Conservation (phyloP, 23 tunicate species). For the Ciona savignyi region DNA sequence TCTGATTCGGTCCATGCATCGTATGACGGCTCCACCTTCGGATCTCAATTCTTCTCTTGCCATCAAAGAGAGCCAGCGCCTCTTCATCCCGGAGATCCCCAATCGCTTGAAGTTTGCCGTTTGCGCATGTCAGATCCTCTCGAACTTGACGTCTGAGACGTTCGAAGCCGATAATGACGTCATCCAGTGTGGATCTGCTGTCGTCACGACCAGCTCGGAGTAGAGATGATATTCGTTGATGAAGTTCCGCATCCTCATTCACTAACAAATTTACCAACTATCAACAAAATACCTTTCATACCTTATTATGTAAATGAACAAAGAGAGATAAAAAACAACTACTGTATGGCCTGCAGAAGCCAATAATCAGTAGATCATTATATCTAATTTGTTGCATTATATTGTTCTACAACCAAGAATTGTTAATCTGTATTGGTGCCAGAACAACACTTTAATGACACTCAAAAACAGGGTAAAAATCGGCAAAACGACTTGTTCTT, state of each 20-base stretch:
- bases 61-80: slow-evolving; percentile 20
- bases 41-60: background rate
- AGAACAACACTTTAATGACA: too few species aligned
- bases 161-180: slow-evolving; percentile 79
- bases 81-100: slow-evolving; percentile 30
- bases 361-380: too few species aligned
- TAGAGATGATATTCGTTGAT: slow-evolving; percentile 1
- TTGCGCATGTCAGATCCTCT: slow-evolving; percentile 39
- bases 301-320: too few species aligned
- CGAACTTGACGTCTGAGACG: slow-evolving; percentile 46
- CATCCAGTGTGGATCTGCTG: slow-evolving; percentile 61
- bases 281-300: too few species aligned
- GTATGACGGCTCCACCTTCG: slow-evolving; percentile 5
- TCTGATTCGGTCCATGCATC: slow-evolving; percentile 77
- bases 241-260: background rate
- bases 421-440: too few species aligned
- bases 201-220: slow-evolving; percentile 55
- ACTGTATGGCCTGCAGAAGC: too few species aligned
- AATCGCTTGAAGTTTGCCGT: slow-evolving; percentile 16
- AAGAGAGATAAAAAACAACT: too few species aligned
- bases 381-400: too few species aligned
- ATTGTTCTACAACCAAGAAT: too few species aligned
- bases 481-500: too few species aligned
- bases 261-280: too few species aligned
- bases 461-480: too few species aligned